phyloP scores from a whole-genome alignment of 2,113 vertebrate species.

The Varanus salvator region DNA sequence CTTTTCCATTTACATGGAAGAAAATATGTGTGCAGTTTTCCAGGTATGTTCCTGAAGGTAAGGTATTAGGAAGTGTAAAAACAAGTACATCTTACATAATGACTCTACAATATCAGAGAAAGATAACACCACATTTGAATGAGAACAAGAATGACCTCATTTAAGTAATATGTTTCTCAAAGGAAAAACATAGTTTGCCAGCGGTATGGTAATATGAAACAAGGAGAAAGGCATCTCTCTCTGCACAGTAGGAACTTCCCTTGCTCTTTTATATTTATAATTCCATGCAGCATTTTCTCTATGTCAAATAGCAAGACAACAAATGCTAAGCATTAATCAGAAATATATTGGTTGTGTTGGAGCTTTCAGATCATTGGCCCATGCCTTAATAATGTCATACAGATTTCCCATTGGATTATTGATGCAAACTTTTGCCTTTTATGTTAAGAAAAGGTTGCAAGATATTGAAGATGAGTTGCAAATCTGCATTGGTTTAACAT shows the following conservation, averaged over 20 bases:
- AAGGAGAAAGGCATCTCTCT: slow-evolving; percentile 39
- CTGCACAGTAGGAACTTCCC: slow-evolving; percentile 58
- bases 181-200: slow-evolving; percentile 36
- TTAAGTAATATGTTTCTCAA: slow-evolving; percentile 52
- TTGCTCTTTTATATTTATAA: slow-evolving; percentile 72
- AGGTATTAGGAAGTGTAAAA: slow-evolving; percentile 9
- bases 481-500: slow-evolving; percentile 35
- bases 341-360: slow-evolving; percentile 48
- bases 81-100: slow-evolving; percentile 27
- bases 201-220: slow-evolving; percentile 50
- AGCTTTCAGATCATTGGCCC: slow-evolving; percentile 60
- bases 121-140: slow-evolving; percentile 28
- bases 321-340: slow-evolving; percentile 73
- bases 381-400: slow-evolving; percentile 53
- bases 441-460: slow-evolving; percentile 52
- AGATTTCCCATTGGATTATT: slow-evolving; percentile 59
- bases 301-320: slow-evolving; percentile 67
- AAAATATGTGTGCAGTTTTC: not conserved
- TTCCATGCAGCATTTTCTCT: slow-evolving; percentile 67
- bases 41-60: slow-evolving; percentile 22
- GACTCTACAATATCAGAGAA: slow-evolving; percentile 37
- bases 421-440: slow-evolving; percentile 55
- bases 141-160: slow-evolving; percentile 51
- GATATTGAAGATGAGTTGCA: slow-evolving; percentile 49
- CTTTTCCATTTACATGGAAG: not conserved